Percentiles rank a stretch among this genome's conserved stretches.
phyloP scores from a whole-genome alignment of 2,797 vertebrate genomes.

The Agapornis canus region DNA sequence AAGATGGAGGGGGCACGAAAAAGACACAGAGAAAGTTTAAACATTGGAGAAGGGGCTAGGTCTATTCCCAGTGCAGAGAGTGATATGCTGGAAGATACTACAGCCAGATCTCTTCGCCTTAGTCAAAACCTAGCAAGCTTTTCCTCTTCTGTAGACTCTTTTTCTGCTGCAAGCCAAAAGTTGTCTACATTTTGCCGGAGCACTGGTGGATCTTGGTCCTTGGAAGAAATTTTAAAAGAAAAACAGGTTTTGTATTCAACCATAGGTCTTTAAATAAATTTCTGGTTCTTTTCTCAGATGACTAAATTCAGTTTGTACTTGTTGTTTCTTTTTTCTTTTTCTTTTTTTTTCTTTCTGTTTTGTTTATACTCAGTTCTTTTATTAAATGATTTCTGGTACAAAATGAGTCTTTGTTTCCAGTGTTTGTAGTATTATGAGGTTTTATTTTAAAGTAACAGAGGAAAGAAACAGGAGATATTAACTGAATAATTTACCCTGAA shows the following conservation, averaged over 20 bases:
- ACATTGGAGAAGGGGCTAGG: neutral
- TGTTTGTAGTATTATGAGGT: neutral
- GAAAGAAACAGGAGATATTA: neutral
- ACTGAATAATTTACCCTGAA: neutral
- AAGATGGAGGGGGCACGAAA: constrained; percentile 5
- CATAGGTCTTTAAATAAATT: neutral
- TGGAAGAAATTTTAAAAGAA: constrained; percentile 73
- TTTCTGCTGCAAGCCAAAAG: neutral
- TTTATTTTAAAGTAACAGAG: neutral
- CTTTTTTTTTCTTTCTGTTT: neutral
- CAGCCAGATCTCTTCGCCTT: fast-evolving
- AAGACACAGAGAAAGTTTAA: neutral
- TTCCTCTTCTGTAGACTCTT: neutral
- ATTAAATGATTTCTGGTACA: neutral
- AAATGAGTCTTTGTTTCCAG: neutral
- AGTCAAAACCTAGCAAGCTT: fast-evolving
- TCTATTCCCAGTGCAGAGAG: neutral
- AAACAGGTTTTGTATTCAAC: constrained; percentile 72
- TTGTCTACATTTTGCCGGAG: constrained; percentile 54
- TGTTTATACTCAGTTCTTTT: neutral
- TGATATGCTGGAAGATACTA: neutral
- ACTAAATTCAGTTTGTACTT: neutral
- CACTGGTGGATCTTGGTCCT: constrained; percentile 37
- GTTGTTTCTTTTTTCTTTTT: neutral
- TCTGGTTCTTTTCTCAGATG: neutral